Evolutionary conservation across 2,113 vertebrate genomes (phyloP).

Genomic region (Heptranchias perlo): DNA sequence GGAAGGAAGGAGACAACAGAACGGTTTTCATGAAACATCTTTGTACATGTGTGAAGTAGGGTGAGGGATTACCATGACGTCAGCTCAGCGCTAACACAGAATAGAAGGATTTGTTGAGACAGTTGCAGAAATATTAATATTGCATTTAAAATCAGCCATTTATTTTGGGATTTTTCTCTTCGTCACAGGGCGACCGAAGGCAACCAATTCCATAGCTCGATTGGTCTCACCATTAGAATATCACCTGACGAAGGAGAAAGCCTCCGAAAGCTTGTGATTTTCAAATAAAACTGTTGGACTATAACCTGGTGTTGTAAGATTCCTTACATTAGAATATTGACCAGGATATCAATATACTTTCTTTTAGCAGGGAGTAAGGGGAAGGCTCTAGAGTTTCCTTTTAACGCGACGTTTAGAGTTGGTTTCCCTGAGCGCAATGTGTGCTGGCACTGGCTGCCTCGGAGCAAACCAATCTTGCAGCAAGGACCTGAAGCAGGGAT

Average conservation of each 20-base stretch:
- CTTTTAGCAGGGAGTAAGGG: background rate
- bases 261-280: too few relatives aligned
- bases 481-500: too few relatives aligned
- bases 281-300: too few relatives aligned
- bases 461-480: too few relatives aligned
- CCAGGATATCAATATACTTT: background rate
- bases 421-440: too few relatives aligned
- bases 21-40: background rate
- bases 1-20: background rate
- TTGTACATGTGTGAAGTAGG: background rate
- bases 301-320: too few relatives aligned
- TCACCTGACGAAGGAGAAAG: too few relatives aligned
- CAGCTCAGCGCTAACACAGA: background rate
- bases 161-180: background rate
- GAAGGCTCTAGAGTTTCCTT: background rate
- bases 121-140: background rate
- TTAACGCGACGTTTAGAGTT: too few relatives aligned
- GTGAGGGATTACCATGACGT: background rate
- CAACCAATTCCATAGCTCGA: background rate
- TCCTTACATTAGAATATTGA: conserved; percentile 12
- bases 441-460: too few relatives aligned
- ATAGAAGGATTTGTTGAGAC: background rate
- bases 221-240: background rate
- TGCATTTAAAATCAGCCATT: background rate
- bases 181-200: background rate